Percentiles rank a stretch among this genome's conserved stretches.
These are phyloP conservation scores for Drosophila infuscata DNA, from an alignment of 2,888 invertebrate genomes.

Conservation along the genomic window DNA sequence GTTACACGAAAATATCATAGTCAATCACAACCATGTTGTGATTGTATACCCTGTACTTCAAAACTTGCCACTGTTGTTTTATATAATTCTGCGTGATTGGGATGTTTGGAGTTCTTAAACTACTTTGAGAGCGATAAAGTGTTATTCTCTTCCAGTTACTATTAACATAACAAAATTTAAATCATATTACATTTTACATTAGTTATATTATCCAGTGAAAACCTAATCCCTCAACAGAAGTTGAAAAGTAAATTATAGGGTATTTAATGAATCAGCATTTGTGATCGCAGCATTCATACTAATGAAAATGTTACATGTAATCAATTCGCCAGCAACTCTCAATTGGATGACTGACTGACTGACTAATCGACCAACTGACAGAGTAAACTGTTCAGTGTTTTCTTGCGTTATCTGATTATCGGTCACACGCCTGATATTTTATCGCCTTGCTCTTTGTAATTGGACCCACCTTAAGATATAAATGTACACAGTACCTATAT, in stretches of 20 bases:
- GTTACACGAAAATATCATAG: conserved; percentile 1
- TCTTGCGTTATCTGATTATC: conserved; percentile 1
- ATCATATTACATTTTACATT: not conserved
- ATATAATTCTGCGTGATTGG: not conserved
- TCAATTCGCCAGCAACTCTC: conserved; percentile 1
- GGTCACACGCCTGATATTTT: not conserved
- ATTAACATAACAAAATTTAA: not conserved
- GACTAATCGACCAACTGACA: not conserved
- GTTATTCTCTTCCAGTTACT: not conserved
- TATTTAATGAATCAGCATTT: not conserved
- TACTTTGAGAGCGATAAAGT: not conserved
- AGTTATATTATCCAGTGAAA: not conserved
- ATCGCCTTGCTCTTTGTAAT: conserved; percentile 20
- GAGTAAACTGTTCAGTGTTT: not conserved
- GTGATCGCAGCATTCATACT: not conserved
- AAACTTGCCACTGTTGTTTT: too few relatives aligned
- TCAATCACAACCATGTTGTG: conserved; percentile 23
- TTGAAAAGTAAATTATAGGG: conserved; percentile 12
- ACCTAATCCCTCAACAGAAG: too few relatives aligned
- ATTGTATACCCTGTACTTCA: conserved; percentile 14
- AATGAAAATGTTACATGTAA: conserved; percentile 29
- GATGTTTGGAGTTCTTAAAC: not conserved
- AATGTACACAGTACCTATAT: not conserved
- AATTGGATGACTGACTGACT: not conserved
- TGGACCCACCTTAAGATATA: conserved; percentile 27